Percentiles rank a stretch among this genome's conserved stretches.
phyloP scores from a whole-genome alignment of 2,888 invertebrate species.

The Oeneis ivallda region DNA sequence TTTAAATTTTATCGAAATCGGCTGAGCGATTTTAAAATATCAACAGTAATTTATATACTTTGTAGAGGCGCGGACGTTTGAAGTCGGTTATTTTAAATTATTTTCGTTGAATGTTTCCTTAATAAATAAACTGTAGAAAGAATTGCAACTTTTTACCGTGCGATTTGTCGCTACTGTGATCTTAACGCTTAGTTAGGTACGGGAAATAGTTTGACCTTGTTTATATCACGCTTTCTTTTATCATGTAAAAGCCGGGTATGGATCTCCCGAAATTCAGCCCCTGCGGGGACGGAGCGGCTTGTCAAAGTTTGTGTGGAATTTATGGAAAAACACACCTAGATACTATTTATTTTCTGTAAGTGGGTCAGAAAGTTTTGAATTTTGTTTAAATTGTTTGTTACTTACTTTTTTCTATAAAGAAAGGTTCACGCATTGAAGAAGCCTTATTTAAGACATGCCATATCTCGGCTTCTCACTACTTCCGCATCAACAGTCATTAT shows the following conservation, averaged over 20 bases:
- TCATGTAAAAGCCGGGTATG: slow-evolving; percentile 23
- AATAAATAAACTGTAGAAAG: neutral
- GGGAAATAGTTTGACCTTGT: slow-evolving; percentile 18
- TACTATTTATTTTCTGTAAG: slow-evolving; percentile 1
- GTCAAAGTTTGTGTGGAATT: slow-evolving; percentile 15
- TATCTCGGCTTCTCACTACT: too few relatives aligned
- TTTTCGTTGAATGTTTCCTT: too few relatives aligned
- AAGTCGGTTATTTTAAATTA: too few relatives aligned
- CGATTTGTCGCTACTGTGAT: neutral
- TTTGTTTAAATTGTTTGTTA: slow-evolving; percentile 1
- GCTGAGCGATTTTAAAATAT: too few relatives aligned
- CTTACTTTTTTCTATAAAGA: neutral
- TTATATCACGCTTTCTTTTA: slow-evolving; percentile 21
- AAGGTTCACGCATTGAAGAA: too few relatives aligned
- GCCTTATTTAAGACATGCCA: too few relatives aligned
- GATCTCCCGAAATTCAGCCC: slow-evolving; percentile 18
- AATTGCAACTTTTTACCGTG: neutral
- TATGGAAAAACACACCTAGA: slow-evolving; percentile 4
- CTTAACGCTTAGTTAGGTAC: slow-evolving; percentile 1
- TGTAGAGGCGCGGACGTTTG: too few relatives aligned
- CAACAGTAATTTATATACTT: too few relatives aligned
- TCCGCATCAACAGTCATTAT: too few relatives aligned
- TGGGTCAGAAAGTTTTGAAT: neutral
- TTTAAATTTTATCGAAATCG: too few relatives aligned
- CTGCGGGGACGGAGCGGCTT: slow-evolving; percentile 4